A percentile compares a stretch with the other conserved stretches of the same genome.
phyloP scores from a whole-genome alignment of 2,113 vertebrate genomes.

The Clarias magur region DNA sequence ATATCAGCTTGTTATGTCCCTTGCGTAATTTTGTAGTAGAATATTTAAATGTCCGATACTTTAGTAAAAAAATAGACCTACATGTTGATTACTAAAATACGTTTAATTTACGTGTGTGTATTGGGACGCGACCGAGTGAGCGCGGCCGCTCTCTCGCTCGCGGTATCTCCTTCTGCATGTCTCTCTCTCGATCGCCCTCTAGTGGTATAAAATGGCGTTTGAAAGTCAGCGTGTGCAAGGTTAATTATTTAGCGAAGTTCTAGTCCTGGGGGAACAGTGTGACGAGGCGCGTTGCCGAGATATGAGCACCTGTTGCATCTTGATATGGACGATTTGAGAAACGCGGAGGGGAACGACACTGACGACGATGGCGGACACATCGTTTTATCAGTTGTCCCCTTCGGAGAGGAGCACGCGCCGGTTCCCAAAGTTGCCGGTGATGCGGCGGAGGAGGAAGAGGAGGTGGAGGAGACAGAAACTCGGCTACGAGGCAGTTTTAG shows the following conservation, averaged over 20 bases:
- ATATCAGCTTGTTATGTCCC: no score
- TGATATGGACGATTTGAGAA: slow-evolving; percentile 64
- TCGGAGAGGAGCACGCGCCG: slow-evolving; percentile 57
- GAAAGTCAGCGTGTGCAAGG: slow-evolving; percentile 36
- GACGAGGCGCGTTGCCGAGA: slow-evolving; percentile 55
- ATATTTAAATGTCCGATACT: no score
- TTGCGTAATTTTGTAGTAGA: no score
- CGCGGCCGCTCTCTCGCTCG: no score
- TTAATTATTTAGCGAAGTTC: slow-evolving; percentile 36
- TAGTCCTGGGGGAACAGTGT: slow-evolving; percentile 53
- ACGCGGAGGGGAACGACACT: slow-evolving; percentile 42
- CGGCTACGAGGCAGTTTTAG: not conserved
- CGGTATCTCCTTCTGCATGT: no score
- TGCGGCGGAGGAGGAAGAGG: slow-evolving; percentile 28
- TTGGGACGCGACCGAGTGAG: not conserved
- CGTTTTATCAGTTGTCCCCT: slow-evolving; percentile 50
- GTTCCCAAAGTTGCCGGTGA: slow-evolving; percentile 62
- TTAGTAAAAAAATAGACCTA: no score
- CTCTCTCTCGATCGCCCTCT: not conserved
- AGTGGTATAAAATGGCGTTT: not conserved
- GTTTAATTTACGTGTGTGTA: not conserved
- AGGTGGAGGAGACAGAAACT: slow-evolving; percentile 5
- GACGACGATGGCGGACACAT: slow-evolving; percentile 31
- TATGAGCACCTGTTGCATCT: slow-evolving; percentile 68
- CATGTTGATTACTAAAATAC: no score